Conservation (phyloP, 2,888 invertebrate species). For the Agrypnus murinus region DNA sequence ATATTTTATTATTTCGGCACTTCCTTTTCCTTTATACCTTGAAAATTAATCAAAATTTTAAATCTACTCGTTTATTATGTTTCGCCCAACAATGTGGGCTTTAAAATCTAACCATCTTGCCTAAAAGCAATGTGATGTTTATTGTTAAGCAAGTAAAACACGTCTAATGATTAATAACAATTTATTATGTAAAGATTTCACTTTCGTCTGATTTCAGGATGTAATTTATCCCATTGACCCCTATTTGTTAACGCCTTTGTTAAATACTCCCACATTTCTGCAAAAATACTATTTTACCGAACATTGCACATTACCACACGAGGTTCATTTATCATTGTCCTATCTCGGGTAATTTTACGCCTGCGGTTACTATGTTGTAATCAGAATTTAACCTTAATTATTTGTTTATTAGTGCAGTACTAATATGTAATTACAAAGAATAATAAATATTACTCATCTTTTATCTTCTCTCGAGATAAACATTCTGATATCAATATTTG, state of each 20-base stretch:
- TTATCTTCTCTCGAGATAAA: not conserved
- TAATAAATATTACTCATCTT: not conserved
- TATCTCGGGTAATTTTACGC: slow-evolving; percentile 13
- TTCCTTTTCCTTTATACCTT: too few relatives aligned
- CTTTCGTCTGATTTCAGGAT: too few relatives aligned
- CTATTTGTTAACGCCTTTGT: slow-evolving; percentile 5
- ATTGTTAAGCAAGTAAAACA: too few relatives aligned
- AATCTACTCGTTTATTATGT: too few relatives aligned
- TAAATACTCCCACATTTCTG: not conserved
- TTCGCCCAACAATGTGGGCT: too few relatives aligned
- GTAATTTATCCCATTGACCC: not conserved
- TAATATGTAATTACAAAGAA: not conserved
- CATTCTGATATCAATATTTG: not conserved
- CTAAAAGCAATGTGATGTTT: too few relatives aligned
- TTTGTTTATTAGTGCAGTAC: not conserved
- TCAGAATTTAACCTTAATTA: slow-evolving; percentile 9
- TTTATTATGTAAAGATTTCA: too few relatives aligned
- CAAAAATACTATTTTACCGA: not conserved
- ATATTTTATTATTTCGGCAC: too few relatives aligned
- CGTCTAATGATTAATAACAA: too few relatives aligned
- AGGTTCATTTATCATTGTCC: not conserved
- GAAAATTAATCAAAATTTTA: too few relatives aligned
- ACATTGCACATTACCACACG: not conserved
- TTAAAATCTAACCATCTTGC: too few relatives aligned
- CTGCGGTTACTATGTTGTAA: slow-evolving; percentile 1